A percentile compares a stretch with the other conserved stretches of the same genome.
Conservation (phyloP, 2,888 invertebrate genomes). For the Caenorhabditis doughertyi region DNA sequence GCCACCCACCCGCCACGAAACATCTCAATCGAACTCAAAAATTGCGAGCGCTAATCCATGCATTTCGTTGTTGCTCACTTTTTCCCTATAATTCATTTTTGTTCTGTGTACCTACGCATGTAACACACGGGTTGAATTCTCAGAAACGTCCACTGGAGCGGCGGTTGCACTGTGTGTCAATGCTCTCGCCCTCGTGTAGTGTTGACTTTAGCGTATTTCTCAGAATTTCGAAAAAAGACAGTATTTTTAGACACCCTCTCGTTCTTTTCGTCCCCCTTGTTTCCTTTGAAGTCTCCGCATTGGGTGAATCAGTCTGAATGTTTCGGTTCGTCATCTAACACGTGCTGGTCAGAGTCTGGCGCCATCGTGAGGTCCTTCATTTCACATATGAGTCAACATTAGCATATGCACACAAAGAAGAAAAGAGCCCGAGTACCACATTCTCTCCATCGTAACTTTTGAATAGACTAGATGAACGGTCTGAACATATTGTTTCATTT, state of each 20-base stretch:
- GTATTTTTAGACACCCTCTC: slow-evolving; percentile 45
- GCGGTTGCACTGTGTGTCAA: slow-evolving; percentile 48
- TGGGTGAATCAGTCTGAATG: slow-evolving; percentile 38
- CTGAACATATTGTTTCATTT: not conserved
- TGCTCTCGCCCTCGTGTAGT: slow-evolving; percentile 35
- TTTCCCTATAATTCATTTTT: slow-evolving; percentile 4
- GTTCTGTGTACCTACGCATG: slow-evolving; percentile 36
- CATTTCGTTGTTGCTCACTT: not conserved
- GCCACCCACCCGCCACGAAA: slow-evolving; percentile 20
- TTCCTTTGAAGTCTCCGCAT: not conserved
- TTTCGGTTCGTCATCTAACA: slow-evolving; percentile 29
- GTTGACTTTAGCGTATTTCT: slow-evolving; percentile 60
- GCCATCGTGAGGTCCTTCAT: slow-evolving; percentile 6
- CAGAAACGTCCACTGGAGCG: slow-evolving; percentile 41
- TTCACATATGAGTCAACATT: slow-evolving; percentile 47
- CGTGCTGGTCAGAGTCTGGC: slow-evolving; percentile 39
- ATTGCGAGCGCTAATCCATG: slow-evolving; percentile 7
- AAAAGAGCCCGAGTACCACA: not conserved
- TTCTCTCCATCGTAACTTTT: slow-evolving; percentile 27
- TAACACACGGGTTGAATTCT: slow-evolving; percentile 35
- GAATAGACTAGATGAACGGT: not conserved
- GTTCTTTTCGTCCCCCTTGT: not conserved
- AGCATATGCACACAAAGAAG: slow-evolving; percentile 41
- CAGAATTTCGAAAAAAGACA: slow-evolving; percentile 43
- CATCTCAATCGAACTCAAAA: not conserved